Conservation (phyloP, 1,140 invertebrate genomes). For the Bombus superbus region DNA sequence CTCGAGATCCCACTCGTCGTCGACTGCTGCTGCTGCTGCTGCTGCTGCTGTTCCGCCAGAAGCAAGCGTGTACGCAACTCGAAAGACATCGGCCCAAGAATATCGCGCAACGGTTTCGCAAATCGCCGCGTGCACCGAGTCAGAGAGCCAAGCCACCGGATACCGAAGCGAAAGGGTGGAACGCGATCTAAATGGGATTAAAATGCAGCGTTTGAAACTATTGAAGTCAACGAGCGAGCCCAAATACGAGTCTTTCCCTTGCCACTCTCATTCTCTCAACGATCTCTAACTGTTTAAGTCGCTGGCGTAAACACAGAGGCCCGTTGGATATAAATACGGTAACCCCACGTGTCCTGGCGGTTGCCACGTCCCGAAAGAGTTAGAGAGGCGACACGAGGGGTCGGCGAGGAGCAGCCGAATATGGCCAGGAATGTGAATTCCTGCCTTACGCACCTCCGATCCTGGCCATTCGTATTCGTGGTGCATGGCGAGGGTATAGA, state of each 20-base stretch:
- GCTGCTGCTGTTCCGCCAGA: not conserved
- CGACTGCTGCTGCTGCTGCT: not conserved
- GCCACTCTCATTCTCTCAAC: not conserved
- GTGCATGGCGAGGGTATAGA: conserved; percentile 36
- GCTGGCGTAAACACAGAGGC: conserved; percentile 34
- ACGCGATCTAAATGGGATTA: not conserved
- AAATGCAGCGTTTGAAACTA: conserved; percentile 41
- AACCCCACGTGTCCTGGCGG: conserved; percentile 52
- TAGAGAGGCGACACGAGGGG: conserved; percentile 68
- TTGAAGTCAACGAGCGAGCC: conserved; percentile 34
- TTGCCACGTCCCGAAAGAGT: conserved; percentile 64
- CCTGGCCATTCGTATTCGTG: conserved; percentile 70
- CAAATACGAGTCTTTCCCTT: conserved; percentile 32
- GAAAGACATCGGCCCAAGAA: no score
- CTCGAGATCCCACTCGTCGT: not conserved
- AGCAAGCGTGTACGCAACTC: not conserved
- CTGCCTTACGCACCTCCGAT: conserved; percentile 67
- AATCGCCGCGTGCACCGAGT: not conserved
- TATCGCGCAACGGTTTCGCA: not conserved
- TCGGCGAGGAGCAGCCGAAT: conserved; percentile 74
- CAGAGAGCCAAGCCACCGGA: no score
- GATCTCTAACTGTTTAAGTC: conserved; percentile 44
- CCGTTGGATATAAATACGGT: conserved; percentile 57
- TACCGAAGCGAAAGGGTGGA: not conserved
- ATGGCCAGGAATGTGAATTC: conserved; percentile 80